Base-by-base conservation (phyloP, 1,140 invertebrate species). In the Caligus rogercresseyi region DNA sequence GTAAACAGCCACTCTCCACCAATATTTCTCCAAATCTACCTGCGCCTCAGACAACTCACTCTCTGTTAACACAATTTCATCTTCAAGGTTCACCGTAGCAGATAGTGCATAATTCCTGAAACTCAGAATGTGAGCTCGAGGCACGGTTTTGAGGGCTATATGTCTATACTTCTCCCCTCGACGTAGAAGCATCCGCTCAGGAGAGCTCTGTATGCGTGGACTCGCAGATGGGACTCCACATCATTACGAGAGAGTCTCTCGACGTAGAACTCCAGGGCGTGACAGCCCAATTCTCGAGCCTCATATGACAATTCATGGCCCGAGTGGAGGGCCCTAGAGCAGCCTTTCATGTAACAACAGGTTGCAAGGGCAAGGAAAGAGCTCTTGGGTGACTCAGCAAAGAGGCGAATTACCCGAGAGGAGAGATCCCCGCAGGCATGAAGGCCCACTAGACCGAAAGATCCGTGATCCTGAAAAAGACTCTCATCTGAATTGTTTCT, bases 381-480 rank as follows among this genome's bases (percentile, higher is more conserved):
- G 82, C 78, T 19, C 69, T 62, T 43, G 75, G 69, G 0, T 73
- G 63, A 67, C 15, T 74, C 68, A 20, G 78, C 69, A 71, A 90
- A 94, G 15, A 88, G 76, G 68, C 81, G 78, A 0, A 93, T 73
- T 64, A 83, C 80, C 3, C 82, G 81, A 3, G 86, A 74, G 0
- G 83, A 82, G 2, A 94, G 74, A 72, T 87, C 81, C 0, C 91
- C 90, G 75, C 90, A 94, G 0, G 89, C 90, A 71, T 94, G 90
- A 7, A 94, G 74, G 2, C 90, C 90, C 67, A 80, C 75, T 19
- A 87, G 67, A 59, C 80, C 76, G 55, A 83, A 74, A 59, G 66
- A 64, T 20, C 54, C 52, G 23, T 43, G 52, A n/a, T n/a, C n/a
- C n/a, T n/a, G n/a, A 43, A 11, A 43, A 43, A n/a, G 31, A 43